Evolutionary conservation across 2,113 vertebrate species (phyloP).

Genomic region (Spermophilus dauricus): DNA sequence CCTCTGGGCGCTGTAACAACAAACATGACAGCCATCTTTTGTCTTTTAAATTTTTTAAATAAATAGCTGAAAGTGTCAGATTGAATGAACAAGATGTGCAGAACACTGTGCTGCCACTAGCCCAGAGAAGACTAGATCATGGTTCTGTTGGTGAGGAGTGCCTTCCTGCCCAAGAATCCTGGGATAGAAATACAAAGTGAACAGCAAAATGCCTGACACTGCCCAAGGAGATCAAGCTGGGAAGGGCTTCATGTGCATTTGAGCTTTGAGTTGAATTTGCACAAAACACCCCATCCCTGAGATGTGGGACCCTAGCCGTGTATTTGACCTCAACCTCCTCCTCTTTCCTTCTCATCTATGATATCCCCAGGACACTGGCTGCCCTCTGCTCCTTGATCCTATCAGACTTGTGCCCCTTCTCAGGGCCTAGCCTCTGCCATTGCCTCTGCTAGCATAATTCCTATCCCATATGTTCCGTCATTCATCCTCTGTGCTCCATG

Average conservation of each 20-base stretch:
- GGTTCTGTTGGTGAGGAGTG: background rate
- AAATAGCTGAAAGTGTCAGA: background rate
- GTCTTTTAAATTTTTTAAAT: background rate
- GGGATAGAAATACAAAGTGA: background rate
- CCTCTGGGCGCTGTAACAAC: background rate
- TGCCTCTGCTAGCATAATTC: background rate
- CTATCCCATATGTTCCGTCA: background rate
- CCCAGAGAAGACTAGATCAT: background rate
- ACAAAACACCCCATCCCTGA: background rate
- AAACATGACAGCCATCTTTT: background rate
- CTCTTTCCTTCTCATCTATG: background rate
- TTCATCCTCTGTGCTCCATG: background rate
- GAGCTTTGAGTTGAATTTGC: background rate
- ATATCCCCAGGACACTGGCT: background rate
- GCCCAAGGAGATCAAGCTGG: too few relatives aligned
- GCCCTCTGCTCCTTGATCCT: background rate
- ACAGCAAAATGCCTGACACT: accelerated
- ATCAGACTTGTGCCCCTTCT: background rate
- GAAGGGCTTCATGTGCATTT: background rate
- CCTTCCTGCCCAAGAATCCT: background rate
- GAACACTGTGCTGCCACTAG: background rate
- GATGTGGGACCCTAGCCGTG: background rate
- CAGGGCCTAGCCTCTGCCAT: background rate
- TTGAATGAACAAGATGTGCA: background rate
- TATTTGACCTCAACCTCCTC: background rate